These are phyloP conservation scores for Prunella himalayana DNA, from an alignment of 2,113 vertebrate genomes.

Conservation along the genomic window DNA sequence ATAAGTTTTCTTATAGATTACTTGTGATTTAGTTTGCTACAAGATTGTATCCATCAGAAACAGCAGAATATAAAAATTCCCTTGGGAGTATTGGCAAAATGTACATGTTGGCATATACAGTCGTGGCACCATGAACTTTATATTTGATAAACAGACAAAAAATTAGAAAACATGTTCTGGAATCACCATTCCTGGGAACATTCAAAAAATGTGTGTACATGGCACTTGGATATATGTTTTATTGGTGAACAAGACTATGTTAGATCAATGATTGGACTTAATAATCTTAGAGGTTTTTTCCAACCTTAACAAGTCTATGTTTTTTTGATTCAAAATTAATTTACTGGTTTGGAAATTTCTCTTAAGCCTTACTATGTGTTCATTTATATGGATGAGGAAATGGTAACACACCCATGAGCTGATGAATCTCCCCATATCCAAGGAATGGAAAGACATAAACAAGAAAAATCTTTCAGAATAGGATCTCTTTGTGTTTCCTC, in stretches of 20 bases:
- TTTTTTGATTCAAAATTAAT: not conserved
- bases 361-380: not conserved
- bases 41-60: not conserved
- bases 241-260: not conserved
- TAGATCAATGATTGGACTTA: not conserved
- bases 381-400: not conserved
- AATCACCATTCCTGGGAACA: not conserved
- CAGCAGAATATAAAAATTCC: not conserved
- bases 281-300: not conserved
- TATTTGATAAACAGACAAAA: not conserved
- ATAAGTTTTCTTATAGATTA: not conserved
- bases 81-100: rapidly evolving
- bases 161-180: not conserved
- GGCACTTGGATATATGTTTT: not conserved
- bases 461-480: not conserved
- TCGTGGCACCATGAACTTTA: not conserved
- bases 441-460: not conserved
- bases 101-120: rapidly evolving
- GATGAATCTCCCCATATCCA: not conserved
- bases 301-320: not conserved
- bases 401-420: not conserved
- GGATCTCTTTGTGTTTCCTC: not conserved
- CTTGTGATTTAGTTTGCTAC: not conserved
- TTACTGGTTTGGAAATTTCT: not conserved
- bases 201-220: not conserved